A percentile compares a stretch with the other conserved stretches of the same genome.
Evolutionary conservation across 1,140 invertebrate genomes (phyloP).

Genomic region (Pentalonia nigronervosa): DNA sequence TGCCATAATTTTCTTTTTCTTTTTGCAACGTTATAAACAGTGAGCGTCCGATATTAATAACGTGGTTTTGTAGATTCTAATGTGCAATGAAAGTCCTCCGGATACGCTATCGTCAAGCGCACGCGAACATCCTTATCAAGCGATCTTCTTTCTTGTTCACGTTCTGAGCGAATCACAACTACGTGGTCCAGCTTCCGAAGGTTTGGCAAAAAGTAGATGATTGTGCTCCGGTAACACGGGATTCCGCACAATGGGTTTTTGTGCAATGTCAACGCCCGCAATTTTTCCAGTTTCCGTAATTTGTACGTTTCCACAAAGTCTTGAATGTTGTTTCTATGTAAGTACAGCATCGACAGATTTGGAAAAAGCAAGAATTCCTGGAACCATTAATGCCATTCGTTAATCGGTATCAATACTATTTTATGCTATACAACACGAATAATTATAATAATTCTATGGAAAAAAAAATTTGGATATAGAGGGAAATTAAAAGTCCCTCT

Average conservation of each 20-base stretch:
- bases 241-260: neutral
- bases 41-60: neutral
- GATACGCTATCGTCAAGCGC: neutral
- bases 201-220: neutral
- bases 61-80: neutral
- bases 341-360: conserved; percentile 31
- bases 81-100: neutral
- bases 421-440: neutral
- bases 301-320: conserved; percentile 27
- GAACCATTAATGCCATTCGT: neutral
- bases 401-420: neutral
- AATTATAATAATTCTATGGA: no score
- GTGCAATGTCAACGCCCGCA: conserved; percentile 3
- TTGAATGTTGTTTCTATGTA: conserved; percentile 8
- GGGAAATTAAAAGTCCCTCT: no score
- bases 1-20: neutral
- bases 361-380: conserved; percentile 34
- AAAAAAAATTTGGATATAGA: no score
- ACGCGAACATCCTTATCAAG: neutral
- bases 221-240: neutral
- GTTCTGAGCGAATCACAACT: conserved; percentile 23
- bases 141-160: neutral
- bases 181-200: conserved; percentile 15
- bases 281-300: neutral
- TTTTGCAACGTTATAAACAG: neutral